These are phyloP conservation scores for Plagiodera versicolora DNA, from an alignment of 2,888 invertebrate species.

Conservation along the genomic window DNA sequence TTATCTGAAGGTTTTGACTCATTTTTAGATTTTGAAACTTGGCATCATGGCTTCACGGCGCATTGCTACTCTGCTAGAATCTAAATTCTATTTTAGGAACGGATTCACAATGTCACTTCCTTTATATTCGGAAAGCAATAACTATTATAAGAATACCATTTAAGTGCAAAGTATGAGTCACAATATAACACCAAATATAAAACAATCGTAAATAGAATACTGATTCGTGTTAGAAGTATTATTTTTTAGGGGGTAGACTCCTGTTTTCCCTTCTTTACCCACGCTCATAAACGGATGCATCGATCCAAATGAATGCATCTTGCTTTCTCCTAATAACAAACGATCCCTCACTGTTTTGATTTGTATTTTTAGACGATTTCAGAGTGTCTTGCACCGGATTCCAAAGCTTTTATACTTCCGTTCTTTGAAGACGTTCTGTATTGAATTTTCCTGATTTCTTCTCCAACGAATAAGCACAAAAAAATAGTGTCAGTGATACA, in stretches of 20 bases:
- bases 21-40: background rate
- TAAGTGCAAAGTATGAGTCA: too few relatives aligned
- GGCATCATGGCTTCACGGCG: background rate
- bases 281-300: background rate
- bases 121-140: too few relatives aligned
- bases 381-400: conserved; percentile 32
- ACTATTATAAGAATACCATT: too few relatives aligned
- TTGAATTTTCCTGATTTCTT: conserved; percentile 19
- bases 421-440: conserved; percentile 28
- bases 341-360: conserved; percentile 24
- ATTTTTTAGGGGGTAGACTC: background rate
- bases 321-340: conserved; percentile 16
- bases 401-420: conserved; percentile 42
- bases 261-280: background rate
- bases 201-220: background rate
- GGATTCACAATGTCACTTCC: too few relatives aligned
- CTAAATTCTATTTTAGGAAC: background rate
- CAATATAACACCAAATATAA: too few relatives aligned
- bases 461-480: conserved; percentile 6
- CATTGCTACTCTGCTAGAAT: background rate
- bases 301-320: background rate
- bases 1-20: too few relatives aligned
- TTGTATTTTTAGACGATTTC: conserved; percentile 37
- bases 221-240: background rate
- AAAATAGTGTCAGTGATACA: conserved; percentile 10